These are phyloP conservation scores for Cryptotis parvus DNA, from an alignment of 2,113 vertebrate species.

Conservation along the genomic window DNA sequence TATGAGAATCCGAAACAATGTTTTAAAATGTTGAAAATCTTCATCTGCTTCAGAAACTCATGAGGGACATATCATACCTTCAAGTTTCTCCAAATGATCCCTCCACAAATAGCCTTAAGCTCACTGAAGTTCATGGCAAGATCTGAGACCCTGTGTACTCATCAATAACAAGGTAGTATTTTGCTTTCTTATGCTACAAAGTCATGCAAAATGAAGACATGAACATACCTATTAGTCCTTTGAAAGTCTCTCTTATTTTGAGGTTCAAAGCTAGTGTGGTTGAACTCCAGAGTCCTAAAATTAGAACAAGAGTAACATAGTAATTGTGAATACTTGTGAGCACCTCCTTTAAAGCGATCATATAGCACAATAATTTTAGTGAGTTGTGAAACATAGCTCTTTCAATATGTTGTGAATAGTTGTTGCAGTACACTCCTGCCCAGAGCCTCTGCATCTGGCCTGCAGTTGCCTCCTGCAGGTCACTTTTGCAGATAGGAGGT, in stretches of 20 bases:
- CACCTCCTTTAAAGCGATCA: not conserved
- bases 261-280: too few relatives aligned
- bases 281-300: not conserved
- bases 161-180: rapidly evolving
- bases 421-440: too few relatives aligned
- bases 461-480: too few relatives aligned
- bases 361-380: not conserved
- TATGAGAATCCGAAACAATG: not conserved
- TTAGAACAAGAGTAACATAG: not conserved
- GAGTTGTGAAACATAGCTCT: too few relatives aligned
- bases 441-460: too few relatives aligned
- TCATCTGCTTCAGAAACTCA: not conserved
- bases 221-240: not conserved
- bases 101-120: not conserved
- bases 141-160: rapidly evolving
- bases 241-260: too few relatives aligned
- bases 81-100: not conserved
- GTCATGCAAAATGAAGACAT: not conserved
- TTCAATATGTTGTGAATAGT: too few relatives aligned
- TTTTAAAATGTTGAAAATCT: not conserved
- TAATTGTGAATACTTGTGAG: not conserved
- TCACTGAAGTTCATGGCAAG: rapidly evolving
- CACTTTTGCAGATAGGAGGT: too few relatives aligned
- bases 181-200: rapidly evolving
- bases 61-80: not conserved